phyloP scores from a whole-genome alignment of 2,888 invertebrate species.

The Cheilosia grossa region DNA sequence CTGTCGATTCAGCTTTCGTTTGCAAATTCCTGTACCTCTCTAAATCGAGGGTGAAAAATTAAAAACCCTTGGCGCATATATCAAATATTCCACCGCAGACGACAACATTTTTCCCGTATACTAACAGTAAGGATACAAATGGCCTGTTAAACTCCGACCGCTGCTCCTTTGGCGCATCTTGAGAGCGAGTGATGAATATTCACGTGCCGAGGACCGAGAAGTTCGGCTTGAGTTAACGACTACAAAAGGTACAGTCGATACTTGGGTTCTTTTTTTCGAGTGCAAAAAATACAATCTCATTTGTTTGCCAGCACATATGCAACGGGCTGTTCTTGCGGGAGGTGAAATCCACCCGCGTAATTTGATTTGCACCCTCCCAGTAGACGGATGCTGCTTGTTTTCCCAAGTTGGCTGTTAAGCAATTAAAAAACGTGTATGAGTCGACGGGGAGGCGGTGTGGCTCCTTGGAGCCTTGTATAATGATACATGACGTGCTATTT shows the following conservation, averaged over 20 bases:
- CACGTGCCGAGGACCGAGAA: slow-evolving; percentile 33
- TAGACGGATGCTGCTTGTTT: slow-evolving; percentile 78
- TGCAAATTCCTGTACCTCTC: slow-evolving; percentile 21
- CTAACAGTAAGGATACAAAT: slow-evolving; percentile 51
- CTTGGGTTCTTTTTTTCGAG: slow-evolving; percentile 31
- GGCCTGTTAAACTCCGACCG: slow-evolving; percentile 41
- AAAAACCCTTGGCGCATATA: slow-evolving; percentile 54
- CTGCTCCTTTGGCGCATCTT: slow-evolving; percentile 51
- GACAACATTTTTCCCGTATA: slow-evolving; percentile 77
- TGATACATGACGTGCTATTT: slow-evolving; percentile 82
- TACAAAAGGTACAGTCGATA: slow-evolving; percentile 64
- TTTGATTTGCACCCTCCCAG: slow-evolving; percentile 77
- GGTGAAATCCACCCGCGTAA: slow-evolving; percentile 80
- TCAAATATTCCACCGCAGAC: slow-evolving; percentile 78
- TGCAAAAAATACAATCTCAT: slow-evolving; percentile 62
- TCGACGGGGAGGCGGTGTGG: slow-evolving; percentile 28
- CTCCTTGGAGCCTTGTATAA: slow-evolving; percentile 76
- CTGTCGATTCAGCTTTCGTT: slow-evolving; percentile 48
- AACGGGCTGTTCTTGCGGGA: slow-evolving; percentile 43
- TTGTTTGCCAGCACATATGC: slow-evolving; percentile 64
- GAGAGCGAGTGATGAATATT: slow-evolving; percentile 72
- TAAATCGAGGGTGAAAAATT: slow-evolving; percentile 16
- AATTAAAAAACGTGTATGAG: slow-evolving; percentile 80
- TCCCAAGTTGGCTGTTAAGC: slow-evolving; percentile 81
- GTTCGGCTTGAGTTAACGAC: slow-evolving; percentile 62